A percentile compares a stretch with the other conserved stretches of the same genome.
Conservation (phyloP, 2,113 vertebrate genomes). For the Aythya baeri region DNA sequence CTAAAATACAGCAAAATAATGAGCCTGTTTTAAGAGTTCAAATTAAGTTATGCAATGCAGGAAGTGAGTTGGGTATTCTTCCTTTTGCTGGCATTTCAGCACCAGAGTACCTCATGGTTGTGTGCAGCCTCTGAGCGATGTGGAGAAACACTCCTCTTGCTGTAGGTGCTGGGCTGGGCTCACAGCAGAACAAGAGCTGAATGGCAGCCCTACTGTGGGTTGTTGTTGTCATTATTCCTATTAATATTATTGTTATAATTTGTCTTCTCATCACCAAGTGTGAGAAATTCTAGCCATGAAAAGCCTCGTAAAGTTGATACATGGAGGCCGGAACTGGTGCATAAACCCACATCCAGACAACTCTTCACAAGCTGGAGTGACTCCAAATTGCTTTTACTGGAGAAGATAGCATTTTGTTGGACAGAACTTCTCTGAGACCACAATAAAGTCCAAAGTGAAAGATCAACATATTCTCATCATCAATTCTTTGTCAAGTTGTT, state of each 20-base stretch:
- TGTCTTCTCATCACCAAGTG: neutral
- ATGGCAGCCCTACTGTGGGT: neutral
- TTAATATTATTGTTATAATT: neutral
- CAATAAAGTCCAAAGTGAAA: neutral
- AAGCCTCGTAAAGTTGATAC: neutral
- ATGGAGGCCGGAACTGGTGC: neutral
- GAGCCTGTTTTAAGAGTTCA: neutral
- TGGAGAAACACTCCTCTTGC: neutral
- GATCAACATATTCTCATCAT: neutral
- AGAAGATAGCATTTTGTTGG: neutral
- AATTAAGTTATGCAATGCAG: neutral
- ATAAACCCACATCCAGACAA: neutral
- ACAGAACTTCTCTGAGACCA: neutral
- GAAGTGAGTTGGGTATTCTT: neutral
- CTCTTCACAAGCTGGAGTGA: neutral
- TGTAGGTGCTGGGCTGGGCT: neutral
- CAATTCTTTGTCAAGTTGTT: neutral
- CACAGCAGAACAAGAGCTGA: neutral
- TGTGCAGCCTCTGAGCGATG: fast-evolving
- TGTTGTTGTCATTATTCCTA: neutral
- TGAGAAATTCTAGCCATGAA: neutral
- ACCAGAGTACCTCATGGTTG: neutral
- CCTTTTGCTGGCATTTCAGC: neutral
- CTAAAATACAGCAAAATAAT: neutral
- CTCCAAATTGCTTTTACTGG: neutral